Base-by-base conservation (phyloP, 2,888 invertebrate species). In the Alsophila aescularia region DNA sequence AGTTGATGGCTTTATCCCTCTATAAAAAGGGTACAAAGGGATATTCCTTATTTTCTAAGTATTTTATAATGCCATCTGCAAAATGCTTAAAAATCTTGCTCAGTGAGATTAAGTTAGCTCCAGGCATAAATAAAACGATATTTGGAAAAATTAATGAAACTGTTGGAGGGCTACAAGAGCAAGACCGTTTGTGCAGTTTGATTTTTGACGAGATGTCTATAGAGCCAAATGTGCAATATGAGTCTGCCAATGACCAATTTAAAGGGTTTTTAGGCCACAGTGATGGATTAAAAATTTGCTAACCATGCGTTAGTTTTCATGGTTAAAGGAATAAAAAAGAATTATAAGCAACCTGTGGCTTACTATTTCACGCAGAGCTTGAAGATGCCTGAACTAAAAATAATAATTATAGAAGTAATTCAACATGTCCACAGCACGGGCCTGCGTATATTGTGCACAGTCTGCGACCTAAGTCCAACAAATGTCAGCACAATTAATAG, bases 181-280 rank as follows among this genome's bases (percentile, higher is more conserved):
- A 49, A 15, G 55, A 64, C 42, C 12, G 49, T n/a, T 42, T 61
- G 6, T 65, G 66, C 21, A 51, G 42, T 7, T n/a, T 62, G 2
- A 57, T 60, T n/a, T 67, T 67, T 42, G 62, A 68, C 14, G 66
- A 68, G 40, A 64, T 65, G 67, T 56, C 62, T 0, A 35, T 66
- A 21, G 45, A 36, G 0, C 60, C 61, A 0, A 52, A 62, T 16
- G 12, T 67, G 6, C 36, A 41, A 7, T 67, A 64, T 44, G 51
- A 64, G 41, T 8, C 21, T 3, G 4, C 43, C 9, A 56, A 48
- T 15, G 64, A 66, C 29, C 15, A 14, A 9, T n/a, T 41, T n/a
- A 48, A 58, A 14, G 64, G 62, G 0, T 62, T 62, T 13, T 43
- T 42, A 10, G 45, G 13, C 15, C 27, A 41, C 3, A 14, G 4